phyloP scores from a whole-genome alignment of 2,797 vertebrate species.

The Sarcoramphus papa region DNA sequence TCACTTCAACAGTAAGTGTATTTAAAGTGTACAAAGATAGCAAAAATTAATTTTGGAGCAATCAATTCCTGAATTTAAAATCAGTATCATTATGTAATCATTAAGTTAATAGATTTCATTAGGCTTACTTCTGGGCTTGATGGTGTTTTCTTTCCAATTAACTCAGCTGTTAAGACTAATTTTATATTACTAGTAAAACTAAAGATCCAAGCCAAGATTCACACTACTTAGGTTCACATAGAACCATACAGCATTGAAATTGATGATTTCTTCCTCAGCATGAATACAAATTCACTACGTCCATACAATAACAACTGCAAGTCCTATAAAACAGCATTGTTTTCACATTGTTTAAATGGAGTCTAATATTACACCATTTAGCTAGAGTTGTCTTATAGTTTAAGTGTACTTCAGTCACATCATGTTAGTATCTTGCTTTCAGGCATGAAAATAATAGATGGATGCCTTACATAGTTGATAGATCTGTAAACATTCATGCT shows the following conservation, averaged over 20 bases:
- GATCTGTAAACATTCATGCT: not conserved
- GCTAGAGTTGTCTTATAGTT: not conserved
- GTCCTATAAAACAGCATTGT: not conserved
- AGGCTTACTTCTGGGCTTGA: conserved; percentile 48
- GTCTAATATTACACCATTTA: not conserved
- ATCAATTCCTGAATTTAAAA: conserved; percentile 54
- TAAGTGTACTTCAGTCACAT: not conserved
- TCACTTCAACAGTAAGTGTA: conserved; percentile 32
- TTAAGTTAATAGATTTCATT: conserved; percentile 66
- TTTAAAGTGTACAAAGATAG: conserved; percentile 37
- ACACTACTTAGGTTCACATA: not conserved
- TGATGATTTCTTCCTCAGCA: not conserved
- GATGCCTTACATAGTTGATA: not conserved
- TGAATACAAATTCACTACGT: not conserved
- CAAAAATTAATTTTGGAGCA: conserved; percentile 48
- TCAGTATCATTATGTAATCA: conserved; percentile 52
- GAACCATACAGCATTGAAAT: not conserved
- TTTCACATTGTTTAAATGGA: not conserved
- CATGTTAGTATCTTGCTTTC: not conserved
- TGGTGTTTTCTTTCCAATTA: conserved; percentile 67
- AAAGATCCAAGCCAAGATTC: conserved; percentile 16
- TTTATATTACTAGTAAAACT: conserved; percentile 34
- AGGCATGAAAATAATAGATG: not conserved
- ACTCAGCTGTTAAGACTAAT: conserved; percentile 58
- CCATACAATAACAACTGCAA: not conserved